These are phyloP conservation scores for Laterallus jamaicensis DNA, from an alignment of 2,113 vertebrate species.

Conservation along the genomic window DNA sequence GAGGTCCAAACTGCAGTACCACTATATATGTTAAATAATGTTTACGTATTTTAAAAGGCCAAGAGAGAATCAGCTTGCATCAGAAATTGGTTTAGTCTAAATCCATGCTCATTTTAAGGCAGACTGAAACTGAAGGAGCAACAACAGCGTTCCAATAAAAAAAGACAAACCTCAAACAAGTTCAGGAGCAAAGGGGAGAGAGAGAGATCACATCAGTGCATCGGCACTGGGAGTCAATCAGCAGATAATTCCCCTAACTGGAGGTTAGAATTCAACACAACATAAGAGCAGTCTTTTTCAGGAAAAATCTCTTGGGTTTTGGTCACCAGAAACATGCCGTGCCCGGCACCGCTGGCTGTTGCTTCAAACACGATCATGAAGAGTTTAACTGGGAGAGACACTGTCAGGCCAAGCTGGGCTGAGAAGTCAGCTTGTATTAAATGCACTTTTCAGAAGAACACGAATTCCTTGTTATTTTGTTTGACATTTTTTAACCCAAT, in stretches of 20 bases:
- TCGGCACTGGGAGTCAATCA: not conserved
- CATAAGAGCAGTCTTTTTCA: not conserved
- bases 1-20: not conserved
- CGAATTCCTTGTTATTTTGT: not conserved
- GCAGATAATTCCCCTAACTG: not conserved
- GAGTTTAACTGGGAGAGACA: not conserved
- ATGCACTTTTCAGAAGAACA: not conserved
- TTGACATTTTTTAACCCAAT: not conserved
- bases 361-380: slow-evolving; percentile 27
- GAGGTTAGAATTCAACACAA: not conserved
- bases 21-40: not conserved
- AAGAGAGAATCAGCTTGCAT: not conserved
- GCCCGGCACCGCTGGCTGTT: not conserved
- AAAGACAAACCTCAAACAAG: not conserved
- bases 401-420: not conserved
- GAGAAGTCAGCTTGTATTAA: not conserved
- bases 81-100: not conserved
- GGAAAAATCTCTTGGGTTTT: not conserved
- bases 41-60: not conserved
- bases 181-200: not conserved
- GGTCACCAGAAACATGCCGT: not conserved
- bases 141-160: not conserved
- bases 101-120: not conserved
- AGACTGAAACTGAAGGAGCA: not conserved
- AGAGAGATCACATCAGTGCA: not conserved